These are phyloP conservation scores for Electrona antarctica DNA, from an alignment of 2,113 vertebrate genomes.

Conservation along the genomic window DNA sequence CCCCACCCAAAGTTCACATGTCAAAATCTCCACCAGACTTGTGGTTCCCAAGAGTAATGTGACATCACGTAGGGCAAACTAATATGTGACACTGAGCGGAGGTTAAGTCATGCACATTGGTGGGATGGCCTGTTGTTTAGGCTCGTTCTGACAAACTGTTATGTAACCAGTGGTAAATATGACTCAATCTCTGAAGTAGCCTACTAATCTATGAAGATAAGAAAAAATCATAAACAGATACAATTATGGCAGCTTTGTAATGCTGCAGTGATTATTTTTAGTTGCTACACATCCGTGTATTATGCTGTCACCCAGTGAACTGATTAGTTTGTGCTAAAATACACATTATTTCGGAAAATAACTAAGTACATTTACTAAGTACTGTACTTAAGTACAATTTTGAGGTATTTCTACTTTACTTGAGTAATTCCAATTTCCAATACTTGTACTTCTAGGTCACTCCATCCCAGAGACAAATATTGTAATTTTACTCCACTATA, in stretches of 20 bases:
- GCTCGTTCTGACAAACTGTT: conserved; percentile 4
- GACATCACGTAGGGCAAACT: not conserved
- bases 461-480: too few relatives aligned
- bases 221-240: not conserved
- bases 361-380: too few relatives aligned
- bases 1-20: conserved; percentile 9
- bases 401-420: too few relatives aligned
- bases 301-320: not conserved
- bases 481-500: too few relatives aligned
- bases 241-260: not conserved
- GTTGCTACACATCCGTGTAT: not conserved
- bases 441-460: too few relatives aligned
- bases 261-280: not conserved
- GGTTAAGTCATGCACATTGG: conserved; percentile 10
- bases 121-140: not conserved
- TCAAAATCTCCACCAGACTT: conserved; percentile 13
- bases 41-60: conserved; percentile 1
- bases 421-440: too few relatives aligned
- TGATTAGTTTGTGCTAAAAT: not conserved
- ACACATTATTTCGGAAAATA: not conserved
- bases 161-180: conserved; percentile 16
- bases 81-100: conserved; percentile 18
- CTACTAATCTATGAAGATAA: not conserved
- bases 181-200: not conserved
- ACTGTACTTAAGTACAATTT: too few relatives aligned